A percentile compares a stretch with the other conserved stretches of the same genome.
These are phyloP conservation scores for Paguma larvata DNA, from an alignment of 2,797 vertebrate species.

Conservation along the genomic window DNA sequence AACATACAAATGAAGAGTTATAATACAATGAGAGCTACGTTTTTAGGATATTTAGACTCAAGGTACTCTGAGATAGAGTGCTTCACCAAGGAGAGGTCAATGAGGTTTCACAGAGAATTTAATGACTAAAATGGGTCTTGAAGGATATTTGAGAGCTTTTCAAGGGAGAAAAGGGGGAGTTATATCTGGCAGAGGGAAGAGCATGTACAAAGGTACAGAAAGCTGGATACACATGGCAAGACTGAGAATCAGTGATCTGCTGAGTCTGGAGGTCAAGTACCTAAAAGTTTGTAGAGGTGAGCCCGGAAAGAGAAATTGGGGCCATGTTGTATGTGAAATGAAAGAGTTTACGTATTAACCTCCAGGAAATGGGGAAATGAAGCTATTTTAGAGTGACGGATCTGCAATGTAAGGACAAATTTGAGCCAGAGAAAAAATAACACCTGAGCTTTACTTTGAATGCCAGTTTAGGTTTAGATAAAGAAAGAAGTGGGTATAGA, in stretches of 20 bases:
- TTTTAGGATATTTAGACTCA: background rate
- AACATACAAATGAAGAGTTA: background rate
- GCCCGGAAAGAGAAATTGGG: background rate
- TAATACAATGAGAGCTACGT: background rate
- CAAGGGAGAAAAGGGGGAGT: background rate
- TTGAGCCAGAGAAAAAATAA: background rate
- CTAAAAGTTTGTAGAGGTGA: background rate
- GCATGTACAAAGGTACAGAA: background rate
- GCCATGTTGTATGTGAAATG: background rate
- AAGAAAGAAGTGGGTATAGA: background rate
- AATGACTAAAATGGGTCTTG: conserved; percentile 37
- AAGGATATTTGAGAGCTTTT: background rate
- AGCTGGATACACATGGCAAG: background rate
- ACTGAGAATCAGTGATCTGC: background rate
- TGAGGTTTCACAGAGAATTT: background rate
- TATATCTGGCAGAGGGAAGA: background rate
- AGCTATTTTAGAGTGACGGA: background rate
- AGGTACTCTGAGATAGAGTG: background rate
- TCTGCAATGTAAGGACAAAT: background rate
- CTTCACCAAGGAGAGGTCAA: background rate
- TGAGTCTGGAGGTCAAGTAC: background rate
- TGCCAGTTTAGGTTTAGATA: background rate
- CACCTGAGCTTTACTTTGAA: background rate
- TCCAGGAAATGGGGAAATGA: background rate
- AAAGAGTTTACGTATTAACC: background rate